Conservation (phyloP, 2,113 vertebrate species). For the Colossoma macropomum region DNA sequence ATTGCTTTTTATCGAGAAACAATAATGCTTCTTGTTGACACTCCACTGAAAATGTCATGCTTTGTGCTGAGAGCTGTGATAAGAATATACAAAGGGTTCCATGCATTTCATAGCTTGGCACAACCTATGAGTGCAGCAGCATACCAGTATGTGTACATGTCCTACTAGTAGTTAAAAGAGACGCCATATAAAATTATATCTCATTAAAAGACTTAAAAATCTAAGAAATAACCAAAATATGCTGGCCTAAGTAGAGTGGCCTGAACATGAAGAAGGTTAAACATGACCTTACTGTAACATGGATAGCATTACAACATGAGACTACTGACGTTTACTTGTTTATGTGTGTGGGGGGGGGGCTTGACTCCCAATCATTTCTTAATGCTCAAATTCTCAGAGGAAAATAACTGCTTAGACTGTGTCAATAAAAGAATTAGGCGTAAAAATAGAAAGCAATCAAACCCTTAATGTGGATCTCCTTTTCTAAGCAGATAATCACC, state of each 20-base stretch:
- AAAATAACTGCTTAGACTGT: slow-evolving; percentile 54
- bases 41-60: not conserved
- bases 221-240: not conserved
- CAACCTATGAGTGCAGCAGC: not conserved
- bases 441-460: slow-evolving; percentile 78
- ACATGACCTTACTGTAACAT: not conserved
- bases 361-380: slow-evolving; percentile 43
- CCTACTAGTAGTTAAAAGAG: not conserved
- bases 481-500: slow-evolving; percentile 75
- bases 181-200: not conserved
- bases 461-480: slow-evolving; percentile 72
- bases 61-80: not conserved
- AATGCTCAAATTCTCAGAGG: not conserved
- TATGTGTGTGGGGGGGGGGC: not conserved
- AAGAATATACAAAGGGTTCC: not conserved
- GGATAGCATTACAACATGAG: not conserved
- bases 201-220: not conserved
- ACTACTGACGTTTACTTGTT: not conserved
- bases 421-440: slow-evolving; percentile 62
- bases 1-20: not conserved
- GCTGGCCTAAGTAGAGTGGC: not conserved
- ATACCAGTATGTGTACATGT: not conserved
- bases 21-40: not conserved
- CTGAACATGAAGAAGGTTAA: not conserved
- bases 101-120: not conserved